Evolutionary conservation across 2,113 vertebrate genomes (phyloP), one percentile per base, ranked within the genome.

Genomic region (Ammodytes dubius): DNA sequence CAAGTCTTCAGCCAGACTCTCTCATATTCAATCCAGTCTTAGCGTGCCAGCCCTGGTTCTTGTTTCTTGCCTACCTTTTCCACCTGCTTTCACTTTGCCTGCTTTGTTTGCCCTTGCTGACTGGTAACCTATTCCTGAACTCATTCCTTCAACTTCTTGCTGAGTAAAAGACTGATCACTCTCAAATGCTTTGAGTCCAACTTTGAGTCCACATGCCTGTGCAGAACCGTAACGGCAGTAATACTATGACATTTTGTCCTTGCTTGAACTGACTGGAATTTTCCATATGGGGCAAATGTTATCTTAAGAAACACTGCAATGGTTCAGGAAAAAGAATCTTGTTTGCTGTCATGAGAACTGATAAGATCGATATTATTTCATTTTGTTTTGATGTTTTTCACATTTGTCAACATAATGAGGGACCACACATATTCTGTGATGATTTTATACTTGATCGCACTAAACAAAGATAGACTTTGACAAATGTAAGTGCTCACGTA

Each of bases 401-500:
- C 27, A 2, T 35, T 37, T 57, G 64, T 81, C 71, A 79, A 60
- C 79, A 71, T 64, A 54, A 63, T 54, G 6, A 39, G 40, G 58
- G 86, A 88, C 87, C 89, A 86, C 84, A 87, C 86, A 68, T 54
- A 50, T n/a, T 35, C 27, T 67, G 66, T 6, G 45, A 65, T 81
- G 60, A 43, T 17, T 75, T 19, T 49, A n/a, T 2, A 46, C 35
- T 19, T 47, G 59, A 63, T 14, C 27, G 5, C 54, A 67, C 11
- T 47, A 86, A 89, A 77, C 67, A 82, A 79, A 80, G 70, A 80
- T 53, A 61, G 27, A 66, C 47, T 52, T 77, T 65, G 54, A 54
- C 71, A 69, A 46, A 45, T 56, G 19, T 4, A 72, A 61, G 15
- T 56, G 35, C 50, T 67, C 39, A 7, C 58, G n/a, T 82, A 64